phyloP scores from a whole-genome alignment of 2,888 invertebrate genomes.

The Neoitamus cyanurus region DNA sequence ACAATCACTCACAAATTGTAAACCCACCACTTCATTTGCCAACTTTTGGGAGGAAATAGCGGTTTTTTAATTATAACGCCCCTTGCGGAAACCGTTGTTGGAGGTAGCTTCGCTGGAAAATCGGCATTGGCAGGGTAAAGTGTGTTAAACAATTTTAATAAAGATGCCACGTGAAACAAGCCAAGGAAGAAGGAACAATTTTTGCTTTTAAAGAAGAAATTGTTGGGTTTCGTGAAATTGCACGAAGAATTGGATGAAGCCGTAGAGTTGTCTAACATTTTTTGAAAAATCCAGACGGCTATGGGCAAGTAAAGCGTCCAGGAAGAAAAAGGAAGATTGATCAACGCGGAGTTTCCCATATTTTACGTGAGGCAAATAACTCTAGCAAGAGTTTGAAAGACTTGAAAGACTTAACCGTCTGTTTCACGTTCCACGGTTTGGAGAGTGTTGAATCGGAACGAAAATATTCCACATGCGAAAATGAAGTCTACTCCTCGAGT shows the following conservation, averaged over 20 bases:
- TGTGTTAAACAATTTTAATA: too few species aligned
- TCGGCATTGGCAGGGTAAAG: too few species aligned
- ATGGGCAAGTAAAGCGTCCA: background rate
- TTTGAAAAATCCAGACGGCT: background rate
- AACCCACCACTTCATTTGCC: background rate
- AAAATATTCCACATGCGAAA: background rate
- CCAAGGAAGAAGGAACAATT: too few species aligned
- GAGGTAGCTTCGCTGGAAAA: too few species aligned
- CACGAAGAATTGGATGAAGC: too few species aligned
- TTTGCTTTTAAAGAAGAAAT: too few species aligned
- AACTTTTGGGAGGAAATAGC: too few species aligned
- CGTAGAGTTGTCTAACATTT: background rate
- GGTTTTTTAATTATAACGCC: too few species aligned
- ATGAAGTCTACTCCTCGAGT: background rate
- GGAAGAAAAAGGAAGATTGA: background rate
- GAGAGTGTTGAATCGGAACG: background rate
- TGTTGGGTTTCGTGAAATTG: too few species aligned
- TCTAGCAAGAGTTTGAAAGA: background rate
- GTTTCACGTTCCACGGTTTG: background rate
- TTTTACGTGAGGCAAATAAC: background rate
- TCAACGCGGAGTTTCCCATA: background rate
- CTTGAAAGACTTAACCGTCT: background rate
- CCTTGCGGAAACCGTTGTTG: too few species aligned
- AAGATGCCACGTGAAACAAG: too few species aligned
- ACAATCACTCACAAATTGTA: background rate